Base-by-base conservation (phyloP, 2,888 invertebrate genomes). In the Dryadula phaetusa region DNA sequence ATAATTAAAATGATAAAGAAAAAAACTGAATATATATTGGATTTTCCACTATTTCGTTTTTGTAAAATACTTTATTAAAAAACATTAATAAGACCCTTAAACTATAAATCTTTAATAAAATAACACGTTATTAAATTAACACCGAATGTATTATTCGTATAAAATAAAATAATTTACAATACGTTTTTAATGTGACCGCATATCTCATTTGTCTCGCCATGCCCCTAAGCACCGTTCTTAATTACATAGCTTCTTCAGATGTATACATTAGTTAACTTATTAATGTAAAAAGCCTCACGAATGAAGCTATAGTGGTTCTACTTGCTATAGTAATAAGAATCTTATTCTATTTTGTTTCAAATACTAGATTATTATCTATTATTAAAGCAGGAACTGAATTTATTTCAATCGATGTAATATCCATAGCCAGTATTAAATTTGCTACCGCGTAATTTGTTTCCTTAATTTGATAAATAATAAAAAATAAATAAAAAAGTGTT, bases 181-280 rank as follows among this genome's bases (percentile, higher is more conserved):
- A 40, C 6, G 0, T 40, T 56, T 56, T 56, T 40, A 56, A 56
- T 62, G 32, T 16, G 64, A 64, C 64, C 40, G 46, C 46, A 70
- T 64, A 62, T 60, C 34, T 58, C 62, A 62, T 69, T 74, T 72
- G 73, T 70, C 73, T 71, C 74, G 63, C 66, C 69, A 64, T 62
- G 66, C 70, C 80, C 77, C 40, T 67, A 44, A 76, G 81, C 79
- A 66, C 69, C 75, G 77, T 77, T 76, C 76, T 78, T 79, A 78
- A 82, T 82, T 78, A 78, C 75, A 72, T 71, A 74, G 80, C 81
- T 82, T 80, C 82, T 80, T 82, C 81, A 82, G 80, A 70, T 75
- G 73, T 77, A 71, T 72, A 71, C 75, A 75, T 76, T 75, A 74
- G 74, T 68, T 69, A 74, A 77, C 75, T 75, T 76, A 77, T 77